Evolutionary conservation across 1,140 invertebrate species (phyloP).

Genomic region (Drosophila pseudoananassae): DNA sequence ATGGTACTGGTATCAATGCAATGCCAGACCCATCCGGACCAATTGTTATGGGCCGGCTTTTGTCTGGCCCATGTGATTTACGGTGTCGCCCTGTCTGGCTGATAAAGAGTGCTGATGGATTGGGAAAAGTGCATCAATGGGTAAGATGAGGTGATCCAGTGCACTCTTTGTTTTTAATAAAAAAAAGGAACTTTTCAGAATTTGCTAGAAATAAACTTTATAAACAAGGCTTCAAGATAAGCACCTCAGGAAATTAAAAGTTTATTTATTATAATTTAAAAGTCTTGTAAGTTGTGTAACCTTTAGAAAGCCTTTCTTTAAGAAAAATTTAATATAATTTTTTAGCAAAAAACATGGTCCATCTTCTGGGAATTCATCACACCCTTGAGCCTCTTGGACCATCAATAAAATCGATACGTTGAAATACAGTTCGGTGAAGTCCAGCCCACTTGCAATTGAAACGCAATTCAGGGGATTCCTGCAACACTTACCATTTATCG

Average conservation of each 20-base stretch:
- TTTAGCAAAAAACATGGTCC: background rate
- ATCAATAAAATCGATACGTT: slow-evolving; percentile 17
- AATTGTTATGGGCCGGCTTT: slow-evolving; percentile 42
- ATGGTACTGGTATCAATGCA: slow-evolving; percentile 44
- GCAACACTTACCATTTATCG: slow-evolving; percentile 70
- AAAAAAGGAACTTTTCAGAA: no score
- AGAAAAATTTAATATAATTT: background rate
- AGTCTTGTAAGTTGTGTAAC: no score
- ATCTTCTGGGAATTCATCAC: background rate
- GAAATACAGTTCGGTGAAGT: slow-evolving; percentile 17
- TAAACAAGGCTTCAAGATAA: background rate
- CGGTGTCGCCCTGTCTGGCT: slow-evolving; percentile 34
- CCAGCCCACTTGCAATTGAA: slow-evolving; percentile 25
- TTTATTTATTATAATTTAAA: background rate
- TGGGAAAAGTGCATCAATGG: slow-evolving; percentile 1
- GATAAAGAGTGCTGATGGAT: slow-evolving; percentile 35
- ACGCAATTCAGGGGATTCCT: slow-evolving; percentile 7
- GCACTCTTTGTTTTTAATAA: background rate
- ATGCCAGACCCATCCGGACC: slow-evolving; percentile 19
- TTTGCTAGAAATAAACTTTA: no score
- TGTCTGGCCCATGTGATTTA: slow-evolving; percentile 32
- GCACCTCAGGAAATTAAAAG: background rate
- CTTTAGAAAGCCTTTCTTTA: background rate
- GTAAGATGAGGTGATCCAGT: background rate
- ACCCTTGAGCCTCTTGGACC: background rate